Conservation (phyloP, 1,140 invertebrate genomes). For the Tachypleus tridentatus region DNA sequence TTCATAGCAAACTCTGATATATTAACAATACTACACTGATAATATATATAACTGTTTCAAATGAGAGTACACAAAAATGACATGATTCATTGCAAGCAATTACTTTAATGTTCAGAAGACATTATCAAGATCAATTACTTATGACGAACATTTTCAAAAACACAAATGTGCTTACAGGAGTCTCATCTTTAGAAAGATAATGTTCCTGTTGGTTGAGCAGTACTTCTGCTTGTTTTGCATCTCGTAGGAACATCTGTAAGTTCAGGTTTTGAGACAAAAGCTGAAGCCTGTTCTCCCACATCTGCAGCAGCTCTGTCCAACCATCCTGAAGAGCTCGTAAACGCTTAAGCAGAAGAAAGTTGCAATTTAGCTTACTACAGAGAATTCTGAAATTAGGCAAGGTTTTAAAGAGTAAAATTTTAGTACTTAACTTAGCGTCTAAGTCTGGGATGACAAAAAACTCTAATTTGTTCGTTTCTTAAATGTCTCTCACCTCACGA, state of each 20-base stretch:
- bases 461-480: background rate
- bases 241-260: conserved; percentile 87
- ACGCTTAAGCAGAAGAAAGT: conserved; percentile 37
- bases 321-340: conserved; percentile 95
- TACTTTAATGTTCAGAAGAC: no score
- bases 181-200: conserved; percentile 84
- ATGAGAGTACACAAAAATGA: no score
- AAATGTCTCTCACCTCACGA: conserved; percentile 46
- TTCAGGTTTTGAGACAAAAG: conserved; percentile 87
- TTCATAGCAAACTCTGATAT: no score
- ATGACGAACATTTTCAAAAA: no score
- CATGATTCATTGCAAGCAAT: no score
- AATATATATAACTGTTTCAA: no score
- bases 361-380: conserved; percentile 1
- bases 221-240: conserved; percentile 95
- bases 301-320: conserved; percentile 96
- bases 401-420: no score
- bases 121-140: no score
- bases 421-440: no score
- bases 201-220: conserved; percentile 96
- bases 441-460: no score
- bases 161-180: conserved; percentile 45
- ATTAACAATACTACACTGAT: no score
- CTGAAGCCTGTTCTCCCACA: conserved; percentile 98
- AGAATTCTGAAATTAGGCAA: background rate